These are phyloP conservation scores for Australoheros facetus DNA, from an alignment of 2,797 vertebrate species.

Conservation along the genomic window DNA sequence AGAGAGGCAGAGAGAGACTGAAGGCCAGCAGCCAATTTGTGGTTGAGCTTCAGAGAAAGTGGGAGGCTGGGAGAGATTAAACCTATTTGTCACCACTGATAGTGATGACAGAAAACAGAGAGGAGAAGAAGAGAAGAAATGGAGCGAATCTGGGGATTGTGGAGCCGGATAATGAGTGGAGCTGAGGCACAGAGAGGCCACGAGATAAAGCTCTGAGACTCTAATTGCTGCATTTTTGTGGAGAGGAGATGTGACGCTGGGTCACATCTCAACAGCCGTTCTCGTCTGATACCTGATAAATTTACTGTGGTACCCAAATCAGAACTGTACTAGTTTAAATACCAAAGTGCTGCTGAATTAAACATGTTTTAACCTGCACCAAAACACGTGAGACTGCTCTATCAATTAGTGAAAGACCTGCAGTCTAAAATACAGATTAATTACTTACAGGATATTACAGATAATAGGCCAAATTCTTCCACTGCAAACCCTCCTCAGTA, in stretches of 20 bases:
- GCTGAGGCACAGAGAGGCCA: slow-evolving; percentile 6
- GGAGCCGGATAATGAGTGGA: slow-evolving; percentile 31
- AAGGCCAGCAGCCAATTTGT: slow-evolving; percentile 28
- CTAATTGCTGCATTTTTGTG: background rate
- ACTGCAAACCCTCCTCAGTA: background rate
- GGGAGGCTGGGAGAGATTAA: slow-evolving; percentile 38
- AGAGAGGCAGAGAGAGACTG: background rate
- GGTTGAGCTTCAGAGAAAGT: slow-evolving; percentile 1
- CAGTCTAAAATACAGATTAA: fast-evolving
- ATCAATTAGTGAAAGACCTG: background rate
- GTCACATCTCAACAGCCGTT: background rate
- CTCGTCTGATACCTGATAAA: background rate
- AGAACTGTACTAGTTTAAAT: fast-evolving
- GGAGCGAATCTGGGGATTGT: background rate
- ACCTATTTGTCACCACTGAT: slow-evolving; percentile 46
- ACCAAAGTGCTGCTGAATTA: background rate
- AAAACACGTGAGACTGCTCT: background rate
- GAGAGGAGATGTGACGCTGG: background rate
- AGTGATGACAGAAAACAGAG: slow-evolving; percentile 17
- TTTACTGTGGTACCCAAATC: fast-evolving
- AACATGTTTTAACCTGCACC: background rate
- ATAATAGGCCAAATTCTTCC: background rate
- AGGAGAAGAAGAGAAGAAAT: slow-evolving; percentile 14
- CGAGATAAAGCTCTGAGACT: background rate
- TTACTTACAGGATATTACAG: background rate